Evolutionary conservation across 2,888 invertebrate genomes (phyloP).

Genomic region (Emmelina monodactyla): DNA sequence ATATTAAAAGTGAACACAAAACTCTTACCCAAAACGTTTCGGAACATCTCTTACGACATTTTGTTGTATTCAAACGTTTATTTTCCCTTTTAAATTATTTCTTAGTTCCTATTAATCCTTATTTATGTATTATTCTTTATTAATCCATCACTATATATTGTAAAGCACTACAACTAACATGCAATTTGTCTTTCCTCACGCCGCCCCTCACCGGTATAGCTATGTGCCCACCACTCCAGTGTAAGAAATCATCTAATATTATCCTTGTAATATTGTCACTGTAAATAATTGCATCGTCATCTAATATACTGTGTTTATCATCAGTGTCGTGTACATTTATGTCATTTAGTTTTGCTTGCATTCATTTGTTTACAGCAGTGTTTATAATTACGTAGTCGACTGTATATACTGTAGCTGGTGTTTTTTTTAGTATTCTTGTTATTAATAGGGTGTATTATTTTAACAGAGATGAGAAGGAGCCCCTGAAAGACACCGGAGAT

Average conservation of each 20-base stretch:
- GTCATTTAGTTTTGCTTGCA: background rate
- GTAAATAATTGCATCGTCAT: constrained; percentile 1
- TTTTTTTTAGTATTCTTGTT: background rate
- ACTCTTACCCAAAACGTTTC: no score
- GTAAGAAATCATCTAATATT: constrained; percentile 47
- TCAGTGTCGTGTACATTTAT: background rate
- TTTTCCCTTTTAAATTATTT: constrained; percentile 19
- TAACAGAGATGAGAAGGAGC: constrained; percentile 81
- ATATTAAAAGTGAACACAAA: background rate
- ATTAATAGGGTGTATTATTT: no score
- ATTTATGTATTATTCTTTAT: constrained; percentile 2
- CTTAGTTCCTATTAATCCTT: constrained; percentile 16
- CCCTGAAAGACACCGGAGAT: constrained; percentile 73
- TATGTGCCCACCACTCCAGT: constrained; percentile 70
- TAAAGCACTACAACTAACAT: constrained; percentile 35
- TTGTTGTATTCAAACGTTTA: constrained; percentile 13
- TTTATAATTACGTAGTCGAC: no score
- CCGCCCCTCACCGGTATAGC: constrained; percentile 55
- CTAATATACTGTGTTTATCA: background rate
- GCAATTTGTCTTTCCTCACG: constrained; percentile 43
- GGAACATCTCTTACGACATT: constrained; percentile 61
- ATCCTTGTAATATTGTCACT: background rate
- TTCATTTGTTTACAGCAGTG: background rate
- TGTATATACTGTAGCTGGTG: no score
- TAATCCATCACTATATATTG: constrained; percentile 13